Evolutionary conservation across 2,113 vertebrate species (phyloP).

Genomic region (Galeopterus variegatus): DNA sequence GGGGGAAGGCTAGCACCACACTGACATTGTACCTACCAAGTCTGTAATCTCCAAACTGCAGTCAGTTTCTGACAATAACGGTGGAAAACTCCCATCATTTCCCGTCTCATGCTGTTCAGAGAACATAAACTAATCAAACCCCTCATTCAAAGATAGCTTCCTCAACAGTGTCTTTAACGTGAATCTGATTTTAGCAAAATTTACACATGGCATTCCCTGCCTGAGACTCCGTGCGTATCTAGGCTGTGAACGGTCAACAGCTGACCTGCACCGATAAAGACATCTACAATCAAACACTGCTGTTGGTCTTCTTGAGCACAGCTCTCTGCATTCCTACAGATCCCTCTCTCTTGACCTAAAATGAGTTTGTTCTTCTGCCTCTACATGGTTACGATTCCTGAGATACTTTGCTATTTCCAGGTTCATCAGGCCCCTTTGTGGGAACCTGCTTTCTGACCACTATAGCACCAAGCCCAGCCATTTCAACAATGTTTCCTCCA

Average conservation of each 20-base stretch:
- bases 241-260: background rate
- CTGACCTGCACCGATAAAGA: background rate
- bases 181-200: conserved; percentile 18
- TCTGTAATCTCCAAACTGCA: conserved; percentile 67
- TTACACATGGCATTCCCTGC: background rate
- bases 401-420: too few species aligned
- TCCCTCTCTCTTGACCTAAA: background rate
- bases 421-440: rapidly evolving
- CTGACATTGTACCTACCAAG: background rate
- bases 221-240: background rate
- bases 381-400: rapidly evolving
- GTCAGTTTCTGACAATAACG: conserved; percentile 31
- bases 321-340: background rate
- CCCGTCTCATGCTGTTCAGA: conserved; percentile 34
- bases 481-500: background rate
- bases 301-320: too few species aligned
- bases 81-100: conserved; percentile 25
- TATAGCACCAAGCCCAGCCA: rapidly evolving
- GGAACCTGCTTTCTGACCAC: background rate
- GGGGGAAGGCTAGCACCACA: rapidly evolving
- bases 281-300: rapidly evolving
- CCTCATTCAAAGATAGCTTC: conserved; percentile 76
- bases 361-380: background rate
- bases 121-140: background rate
- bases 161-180: conserved; percentile 36